Evolutionary conservation across 2,888 invertebrate species (phyloP).

Genomic region (Yponomeuta plumbellus): DNA sequence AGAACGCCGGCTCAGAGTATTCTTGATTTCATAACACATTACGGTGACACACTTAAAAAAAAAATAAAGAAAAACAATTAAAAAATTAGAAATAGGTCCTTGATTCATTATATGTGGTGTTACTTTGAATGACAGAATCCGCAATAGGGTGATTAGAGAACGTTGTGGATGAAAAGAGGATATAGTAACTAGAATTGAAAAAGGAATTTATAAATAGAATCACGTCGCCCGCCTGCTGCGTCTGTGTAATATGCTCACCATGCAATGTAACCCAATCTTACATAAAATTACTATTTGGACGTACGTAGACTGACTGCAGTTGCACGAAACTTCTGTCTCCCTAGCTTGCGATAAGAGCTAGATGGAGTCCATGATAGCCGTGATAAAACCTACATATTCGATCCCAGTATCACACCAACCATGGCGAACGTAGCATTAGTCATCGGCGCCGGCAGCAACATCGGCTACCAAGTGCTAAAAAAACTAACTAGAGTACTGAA

Average conservation of each 20-base stretch:
- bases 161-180: no score
- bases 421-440: constrained; percentile 66
- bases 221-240: no score
- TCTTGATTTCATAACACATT: not conserved
- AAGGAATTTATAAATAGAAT: no score
- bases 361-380: constrained; percentile 9
- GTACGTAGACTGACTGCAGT: not conserved
- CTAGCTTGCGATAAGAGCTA: constrained; percentile 38
- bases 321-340: not conserved
- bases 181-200: no score
- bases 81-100: no score
- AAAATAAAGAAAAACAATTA: no score
- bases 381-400: constrained; percentile 9
- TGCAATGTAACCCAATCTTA: no score
- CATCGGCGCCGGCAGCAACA: constrained; percentile 60
- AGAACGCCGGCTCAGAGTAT: not conserved
- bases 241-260: no score
- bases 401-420: constrained; percentile 25
- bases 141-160: no score
- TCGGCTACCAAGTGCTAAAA: constrained; percentile 62
- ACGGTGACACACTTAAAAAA: no score
- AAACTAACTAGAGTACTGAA: constrained; percentile 48
- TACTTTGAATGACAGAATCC: no score
- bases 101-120: no score
- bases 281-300: not conserved